Base-by-base conservation (phyloP, 37 sponge, comb jelly and placozoan genomes). In the Mnemiopsis leidyi region DNA sequence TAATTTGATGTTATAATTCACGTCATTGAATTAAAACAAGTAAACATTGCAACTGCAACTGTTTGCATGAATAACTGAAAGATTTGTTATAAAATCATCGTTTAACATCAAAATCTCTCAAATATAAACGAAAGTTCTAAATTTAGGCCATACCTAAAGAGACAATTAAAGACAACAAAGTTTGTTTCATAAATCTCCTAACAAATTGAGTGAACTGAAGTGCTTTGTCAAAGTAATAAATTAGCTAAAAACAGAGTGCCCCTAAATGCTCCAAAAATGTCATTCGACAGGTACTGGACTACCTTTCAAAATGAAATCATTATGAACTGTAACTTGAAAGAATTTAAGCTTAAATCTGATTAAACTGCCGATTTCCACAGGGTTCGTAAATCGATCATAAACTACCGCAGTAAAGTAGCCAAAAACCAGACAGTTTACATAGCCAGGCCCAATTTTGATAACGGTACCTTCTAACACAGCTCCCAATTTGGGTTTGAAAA, bases 361-460 rank as follows among this genome's bases (percentile, higher is more conserved):
- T 0, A 16, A 9, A 33, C 35, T 85, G 3, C 90, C 90, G 0
- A 85, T 23, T 26, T 85, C 90, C 3, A 85, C 90, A 9, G 90
- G 90, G 23, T 38, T 26, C 7, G 28, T 85, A 39, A 38, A 40
- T 13, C 90, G 33, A n/a, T 85, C 61, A 85, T 85, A 85, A 23
- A 85, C 90, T 25, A 85, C 90, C 0, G 90, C 90, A 28, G 90
- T 40, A 61, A 85, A 85, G 23, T 85, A 85, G n/a, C 90, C 90
- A 40, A 36, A 85, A 38, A 85, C 90, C 2, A 85, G 36, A 21
- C 90, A 85, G 61, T 40, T 85, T 61, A 85, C 90, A 40, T 39
- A 85, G 21, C 90, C 90, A 23, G 90, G 90, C 33, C 90, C 90
- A 23, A 85, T 32, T 33, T 85, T 85, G 7, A 85, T 29, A 39